Base-by-base conservation (phyloP, 2,113 vertebrate species). In the Phalacrocorax brasilianus region DNA sequence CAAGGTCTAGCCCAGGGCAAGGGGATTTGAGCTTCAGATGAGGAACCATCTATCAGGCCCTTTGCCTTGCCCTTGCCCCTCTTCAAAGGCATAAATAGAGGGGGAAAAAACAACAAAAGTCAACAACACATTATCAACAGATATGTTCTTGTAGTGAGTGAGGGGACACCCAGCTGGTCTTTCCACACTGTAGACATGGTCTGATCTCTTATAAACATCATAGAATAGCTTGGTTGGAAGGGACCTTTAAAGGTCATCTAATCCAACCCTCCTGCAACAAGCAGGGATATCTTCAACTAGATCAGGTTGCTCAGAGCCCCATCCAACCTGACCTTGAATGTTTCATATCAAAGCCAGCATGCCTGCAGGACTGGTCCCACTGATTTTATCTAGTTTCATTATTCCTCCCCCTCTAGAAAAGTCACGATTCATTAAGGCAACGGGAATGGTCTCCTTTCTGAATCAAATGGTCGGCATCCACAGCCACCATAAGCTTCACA, bases 201-300 rank as follows among this genome's bases (percentile, higher is more conserved):
- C 47, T 0, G 1, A 72, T 20, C 47, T 65, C 44, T 81, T 42
- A 81, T 16, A 86, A n/a, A 38, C 65, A 89, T 4, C 33, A 75
- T 14, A 56, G 44, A 91, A 56, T 30, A 11, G n/a, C 16, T 61
- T 61, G 22, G 58, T 35, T 61, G 58, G 33, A 76, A 89, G 11
- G 28, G 26, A 38, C 42, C 11, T 85, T 81, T 45, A 73, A 59
- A 76, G 15, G 20, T 38, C 42, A 40, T 13, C 50, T 59, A 32
- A 17, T 53, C n/a, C 52, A 90, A 62, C 9, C 1, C 13, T 5
- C 15, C 42, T 53, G 33, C 17, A 66, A 19, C 0, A 0, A 66
- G 22, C 16, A 88, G 13, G 20, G 20, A 62, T 11, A 28, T 32
- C 35, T 75, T 47, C 42, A 76, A 20, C 33, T 47, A 78, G 28